A percentile compares a stretch with the other conserved stretches of the same genome.
Conservation (phyloP, 2,888 invertebrate genomes). For the Fragum fragum region DNA sequence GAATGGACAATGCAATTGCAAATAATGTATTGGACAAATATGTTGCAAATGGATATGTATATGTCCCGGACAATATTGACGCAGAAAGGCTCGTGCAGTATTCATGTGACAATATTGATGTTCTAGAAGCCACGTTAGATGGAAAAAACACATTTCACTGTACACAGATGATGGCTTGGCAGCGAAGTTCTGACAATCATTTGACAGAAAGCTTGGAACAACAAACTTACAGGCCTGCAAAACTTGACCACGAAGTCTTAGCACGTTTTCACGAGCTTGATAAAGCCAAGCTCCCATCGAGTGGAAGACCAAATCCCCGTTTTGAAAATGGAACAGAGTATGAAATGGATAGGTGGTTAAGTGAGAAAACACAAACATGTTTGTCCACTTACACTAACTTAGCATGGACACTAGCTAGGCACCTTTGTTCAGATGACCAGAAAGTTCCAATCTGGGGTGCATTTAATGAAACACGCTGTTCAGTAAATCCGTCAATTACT, state of each 20-base stretch:
- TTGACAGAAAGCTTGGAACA: conserved; percentile 1
- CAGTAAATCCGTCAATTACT: background rate
- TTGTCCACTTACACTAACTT: conserved; percentile 16
- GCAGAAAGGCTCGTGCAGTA: background rate
- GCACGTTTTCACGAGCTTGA: conserved; percentile 16
- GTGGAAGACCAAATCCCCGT: conserved; percentile 7
- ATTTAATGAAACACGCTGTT: conserved; percentile 13
- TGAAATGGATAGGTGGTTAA: background rate
- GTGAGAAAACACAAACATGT: conserved; percentile 16
- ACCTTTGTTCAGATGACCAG: conserved; percentile 14
- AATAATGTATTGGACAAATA: background rate
- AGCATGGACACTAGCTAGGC: conserved; percentile 17
- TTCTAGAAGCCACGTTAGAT: background rate
- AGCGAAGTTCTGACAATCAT: conserved; percentile 1
- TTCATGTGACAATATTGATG: background rate
- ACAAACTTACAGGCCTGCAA: conserved; percentile 13
- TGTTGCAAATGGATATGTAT: background rate
- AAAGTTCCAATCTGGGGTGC: conserved; percentile 20
- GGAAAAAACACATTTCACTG: background rate
- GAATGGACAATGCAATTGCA: background rate
- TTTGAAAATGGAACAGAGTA: background rate
- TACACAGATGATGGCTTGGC: background rate
- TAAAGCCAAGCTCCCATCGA: conserved; percentile 2
- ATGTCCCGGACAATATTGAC: background rate
- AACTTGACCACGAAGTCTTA: conserved; percentile 10